A percentile compares a stretch with the other conserved stretches of the same genome.
Conservation (phyloP, 2,113 vertebrate genomes). For the Catharus fuscescens region DNA sequence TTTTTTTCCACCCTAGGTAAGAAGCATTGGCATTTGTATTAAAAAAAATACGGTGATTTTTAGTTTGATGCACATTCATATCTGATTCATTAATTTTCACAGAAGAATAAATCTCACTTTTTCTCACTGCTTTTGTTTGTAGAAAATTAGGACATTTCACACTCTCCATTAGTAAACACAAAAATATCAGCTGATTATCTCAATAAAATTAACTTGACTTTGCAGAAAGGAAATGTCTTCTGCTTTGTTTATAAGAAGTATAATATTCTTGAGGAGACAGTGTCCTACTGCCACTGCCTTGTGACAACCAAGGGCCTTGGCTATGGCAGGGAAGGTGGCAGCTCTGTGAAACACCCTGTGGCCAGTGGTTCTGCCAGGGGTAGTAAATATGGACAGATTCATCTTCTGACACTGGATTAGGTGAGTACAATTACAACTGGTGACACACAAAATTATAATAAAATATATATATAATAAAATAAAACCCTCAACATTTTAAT, state of each 20-base stretch:
- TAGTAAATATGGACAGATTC: background rate
- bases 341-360: background rate
- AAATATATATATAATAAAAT: background rate
- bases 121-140: background rate
- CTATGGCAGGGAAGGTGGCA: background rate
- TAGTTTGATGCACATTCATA: slow-evolving; percentile 14
- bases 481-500: background rate
- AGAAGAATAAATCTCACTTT: background rate
- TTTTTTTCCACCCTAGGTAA: background rate
- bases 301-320: background rate
- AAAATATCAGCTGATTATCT: background rate
- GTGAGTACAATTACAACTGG: background rate
- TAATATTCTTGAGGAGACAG: background rate
- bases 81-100: background rate
- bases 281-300: background rate
- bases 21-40: background rate
- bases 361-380: background rate
- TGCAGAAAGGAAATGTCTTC: background rate
- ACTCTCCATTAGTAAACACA: background rate
- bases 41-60: background rate
- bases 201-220: background rate
- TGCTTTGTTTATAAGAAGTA: background rate
- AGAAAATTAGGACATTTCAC: slow-evolving; percentile 13
- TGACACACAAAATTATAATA: background rate
- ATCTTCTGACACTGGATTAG: background rate